Evolutionary conservation across 2,797 vertebrate species (phyloP), one percentile per base, ranked within the genome.

Genomic region (Phrynocephalus vlangalii): DNA sequence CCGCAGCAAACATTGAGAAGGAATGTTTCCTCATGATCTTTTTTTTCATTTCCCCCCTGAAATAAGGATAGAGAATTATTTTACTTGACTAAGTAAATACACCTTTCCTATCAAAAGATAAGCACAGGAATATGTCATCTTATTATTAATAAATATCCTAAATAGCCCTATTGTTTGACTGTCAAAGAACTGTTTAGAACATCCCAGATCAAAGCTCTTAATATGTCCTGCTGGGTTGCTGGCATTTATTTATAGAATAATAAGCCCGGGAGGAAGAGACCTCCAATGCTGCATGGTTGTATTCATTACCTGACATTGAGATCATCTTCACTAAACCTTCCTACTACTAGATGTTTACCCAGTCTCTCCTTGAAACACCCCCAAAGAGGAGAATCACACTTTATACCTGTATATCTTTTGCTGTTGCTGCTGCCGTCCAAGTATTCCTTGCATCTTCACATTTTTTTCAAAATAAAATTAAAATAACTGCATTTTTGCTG

Each of bases 71-170:
- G 87, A 10, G 79, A 68, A 22, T 66, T 56, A 7, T 87, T 86
- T 90, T 90, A 71, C 86, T 92, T 81, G 72, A 56, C 66, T 93
- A 91, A 77, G 90, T 88, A 94, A 95, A 90, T 87, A 88, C 11
- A 83, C 70, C 86, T 86, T 11, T 85, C 48, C 72, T 63, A 9
- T 76, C 67, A 84, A 83, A 79, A 68, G 56, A 93, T 44, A 76
- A 20, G 83, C 76, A 3, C 70, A 67, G 72, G 26, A 78, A 85
- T 85, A 79, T 82, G 13, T 6, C 48, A n/a, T 3, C 83, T 88
- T 83, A 79, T 88, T 88, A 85, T 73, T 85, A 52, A 50, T 80
- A 71, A 71, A 75, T 18, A 38, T 56, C 84, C 88, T 86, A 63
- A 85, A 77, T 68, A 75, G 82, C 60, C 9, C 18, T 60, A 30